phyloP scores from a whole-genome alignment of 2,797 vertebrate genomes.

The Poeciliopsis infans region DNA sequence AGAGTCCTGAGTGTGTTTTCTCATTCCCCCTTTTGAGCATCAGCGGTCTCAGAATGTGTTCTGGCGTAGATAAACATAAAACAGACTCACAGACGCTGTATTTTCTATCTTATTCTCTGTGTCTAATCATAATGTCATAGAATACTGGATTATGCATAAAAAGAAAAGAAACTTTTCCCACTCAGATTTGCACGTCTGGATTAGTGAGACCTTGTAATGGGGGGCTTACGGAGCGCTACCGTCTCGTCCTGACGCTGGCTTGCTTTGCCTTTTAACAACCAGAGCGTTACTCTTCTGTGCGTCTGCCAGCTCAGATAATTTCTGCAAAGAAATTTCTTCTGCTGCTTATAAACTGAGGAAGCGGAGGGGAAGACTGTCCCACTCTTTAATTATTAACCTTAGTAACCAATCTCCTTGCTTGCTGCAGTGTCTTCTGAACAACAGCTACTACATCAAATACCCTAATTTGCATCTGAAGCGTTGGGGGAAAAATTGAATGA shows the following conservation, averaged over 20 bases:
- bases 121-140: slow-evolving; percentile 45
- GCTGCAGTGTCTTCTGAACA: slow-evolving; percentile 54
- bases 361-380: slow-evolving; percentile 39
- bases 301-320: slow-evolving; percentile 63
- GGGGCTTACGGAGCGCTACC: slow-evolving; percentile 50
- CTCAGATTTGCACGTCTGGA: slow-evolving; percentile 71
- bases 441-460: slow-evolving; percentile 65
- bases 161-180: slow-evolving; percentile 61
- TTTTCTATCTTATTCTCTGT: slow-evolving; percentile 31
- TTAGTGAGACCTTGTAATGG: slow-evolving; percentile 70
- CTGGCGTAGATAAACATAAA: slow-evolving; percentile 18
- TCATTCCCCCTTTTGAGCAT: not conserved
- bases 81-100: slow-evolving; percentile 22
- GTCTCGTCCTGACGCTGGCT: slow-evolving; percentile 37
- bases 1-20: not conserved
- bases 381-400: slow-evolving; percentile 65
- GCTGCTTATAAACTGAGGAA: slow-evolving; percentile 52
- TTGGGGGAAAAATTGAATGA: slow-evolving; percentile 51
- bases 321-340: slow-evolving; percentile 56
- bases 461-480: slow-evolving; percentile 67
- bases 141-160: slow-evolving; percentile 63
- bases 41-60: not conserved
- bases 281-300: slow-evolving; percentile 50
- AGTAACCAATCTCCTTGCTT: slow-evolving; percentile 50
- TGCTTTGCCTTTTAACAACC: slow-evolving; percentile 47